Base-by-base conservation (phyloP, 1,140 invertebrate genomes). In the Phymastichus coffea region DNA sequence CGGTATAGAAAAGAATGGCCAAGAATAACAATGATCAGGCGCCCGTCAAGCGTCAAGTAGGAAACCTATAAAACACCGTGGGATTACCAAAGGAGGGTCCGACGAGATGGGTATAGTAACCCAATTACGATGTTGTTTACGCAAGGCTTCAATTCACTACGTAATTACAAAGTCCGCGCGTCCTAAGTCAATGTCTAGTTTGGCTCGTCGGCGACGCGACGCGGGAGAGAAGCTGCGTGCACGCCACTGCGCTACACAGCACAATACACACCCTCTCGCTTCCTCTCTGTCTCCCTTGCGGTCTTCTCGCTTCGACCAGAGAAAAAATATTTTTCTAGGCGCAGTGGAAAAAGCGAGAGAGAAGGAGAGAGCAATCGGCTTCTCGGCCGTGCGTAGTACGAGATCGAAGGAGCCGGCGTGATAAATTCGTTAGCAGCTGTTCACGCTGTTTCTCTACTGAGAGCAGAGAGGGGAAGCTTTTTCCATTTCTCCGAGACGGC, bases 141-240 rank as follows among this genome's bases (percentile, higher is more conserved):
- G 37, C 57, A 65, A 61, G 64, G 59, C 65, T 66, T 69, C 67
- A 30, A 57, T 54, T 46, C 30, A 23, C 2, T 14, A 2, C 60
- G 63, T 69, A 70, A 69, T 70, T 70, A 67, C 64, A 51, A 63
- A 63, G 59, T 67, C 58, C 44, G 40, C 4, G 35, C 62, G 62
- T 69, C 64, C 65, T 67, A 67, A 66, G 60, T 67, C 65, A 70
- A 67, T n/a, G n/a, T n/a, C n/a, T n/a, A n/a, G n/a, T n/a, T n/a
- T n/a, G n/a, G n/a, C n/a, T n/a, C n/a, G n/a, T n/a, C n/a, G n/a
- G n/a, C n/a, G n/a, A n/a, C n/a, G n/a, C n/a, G n/a, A n/a, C n/a
- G n/a, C n/a, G n/a, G n/a, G n/a, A n/a, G n/a, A n/a, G n/a, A n/a
- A n/a, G n/a, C n/a, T n/a, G n/a, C n/a, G n/a, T n/a, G n/a, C n/a